Evolutionary conservation across 2,797 vertebrate genomes (phyloP), one percentile per base, ranked within the genome.

Genomic region (Microctenopoma stevenorrisi): DNA sequence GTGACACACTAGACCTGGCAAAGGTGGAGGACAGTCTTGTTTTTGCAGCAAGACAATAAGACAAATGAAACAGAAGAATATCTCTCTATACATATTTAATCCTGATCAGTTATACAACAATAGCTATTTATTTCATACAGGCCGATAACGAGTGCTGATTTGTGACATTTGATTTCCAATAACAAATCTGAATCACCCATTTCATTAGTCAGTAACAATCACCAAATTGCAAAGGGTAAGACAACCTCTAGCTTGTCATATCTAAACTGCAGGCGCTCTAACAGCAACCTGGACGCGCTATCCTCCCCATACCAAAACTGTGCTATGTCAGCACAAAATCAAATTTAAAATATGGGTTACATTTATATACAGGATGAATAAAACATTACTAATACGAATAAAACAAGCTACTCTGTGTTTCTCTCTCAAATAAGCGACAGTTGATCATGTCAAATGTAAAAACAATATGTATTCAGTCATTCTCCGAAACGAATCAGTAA

Each of bases 21-120:
- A 78, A 86, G 84, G 86, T 84, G 72, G 76, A 88, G 77, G 72
- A 58, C 48, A 35, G n/a, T 76, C 37, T 79, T 84, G 58, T 89
- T 85, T 79, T 72, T 11, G 48, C 70, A 59, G 44, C 78, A 48
- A 64, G 63, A 80, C 78, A 79, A 74, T 53, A 58, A 80, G 68
- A 91, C 82, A 86, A 84, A 30, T 30, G 28, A 30, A 67, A 65
- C 71, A 58, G 70, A 65, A 67, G 56, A 82, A 63, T 79, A 85
- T 85, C 77, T 79, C 64, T 69, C 51, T 25, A 62, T 46, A 61
- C 72, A 74, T 87, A 73, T 85, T 85, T 77, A 73, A 74, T 83
- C 79, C 80, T 77, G 67, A 76, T 76, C 65, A 55, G 48, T 72
- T 46, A 51, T 46, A 18, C 38, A 74, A 86, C 74, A 86, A 86